These are phyloP conservation scores for Drosophila subpulchrella DNA, from an alignment of 1,140 invertebrate genomes.

Conservation along the genomic window DNA sequence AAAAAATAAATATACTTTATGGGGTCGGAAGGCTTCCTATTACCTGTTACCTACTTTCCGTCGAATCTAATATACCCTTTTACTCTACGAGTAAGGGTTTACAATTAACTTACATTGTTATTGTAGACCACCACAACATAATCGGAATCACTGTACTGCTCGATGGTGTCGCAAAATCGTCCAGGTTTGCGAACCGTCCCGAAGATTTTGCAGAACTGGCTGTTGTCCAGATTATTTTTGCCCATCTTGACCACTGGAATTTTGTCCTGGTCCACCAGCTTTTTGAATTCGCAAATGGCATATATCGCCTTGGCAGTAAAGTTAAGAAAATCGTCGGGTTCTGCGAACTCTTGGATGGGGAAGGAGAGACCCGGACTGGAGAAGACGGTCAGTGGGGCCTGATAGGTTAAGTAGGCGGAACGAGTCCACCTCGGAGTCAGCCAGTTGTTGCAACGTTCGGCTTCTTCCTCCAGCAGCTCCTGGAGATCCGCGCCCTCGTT, in stretches of 20 bases:
- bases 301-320: constrained; percentile 90
- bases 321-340: constrained; percentile 86
- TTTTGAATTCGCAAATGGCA: constrained; percentile 89
- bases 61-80: too few species aligned
- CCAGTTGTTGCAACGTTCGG: constrained; percentile 89
- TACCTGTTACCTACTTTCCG: too few species aligned
- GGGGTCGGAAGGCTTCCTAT: too few species aligned
- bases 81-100: too few species aligned
- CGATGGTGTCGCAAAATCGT: constrained; percentile 87
- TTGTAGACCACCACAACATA: constrained; percentile 92
- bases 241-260: constrained; percentile 91
- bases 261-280: constrained; percentile 88
- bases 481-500: constrained; percentile 90
- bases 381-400: constrained; percentile 90
- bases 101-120: constrained; percentile 89
- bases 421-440: constrained; percentile 92
- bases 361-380: constrained; percentile 92
- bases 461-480: constrained; percentile 87
- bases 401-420: constrained; percentile 90
- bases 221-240: constrained; percentile 92
- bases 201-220: constrained; percentile 94
- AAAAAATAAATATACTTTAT: too few species aligned
- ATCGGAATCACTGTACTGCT: constrained; percentile 87
- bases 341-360: constrained; percentile 88
- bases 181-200: constrained; percentile 93